Percentiles rank a stretch among this genome's conserved stretches.
phyloP scores from a whole-genome alignment of 2,797 vertebrate species.

The Phyllotis vaccarum region DNA sequence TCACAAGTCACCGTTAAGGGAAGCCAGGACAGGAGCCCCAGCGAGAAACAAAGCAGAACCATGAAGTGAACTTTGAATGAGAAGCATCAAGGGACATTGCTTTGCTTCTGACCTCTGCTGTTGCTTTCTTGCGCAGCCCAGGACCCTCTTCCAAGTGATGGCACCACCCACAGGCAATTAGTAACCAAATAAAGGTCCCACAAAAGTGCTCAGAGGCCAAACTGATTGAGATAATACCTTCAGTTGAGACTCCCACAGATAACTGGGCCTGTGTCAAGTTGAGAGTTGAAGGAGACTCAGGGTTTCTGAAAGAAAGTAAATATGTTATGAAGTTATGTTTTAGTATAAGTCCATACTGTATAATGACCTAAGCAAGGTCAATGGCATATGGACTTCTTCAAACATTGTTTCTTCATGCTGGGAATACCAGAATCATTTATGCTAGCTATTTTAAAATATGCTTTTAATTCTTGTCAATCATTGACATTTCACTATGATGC shows the following conservation, averaged over 20 bases:
- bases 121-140: neutral
- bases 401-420: neutral
- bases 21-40: neutral
- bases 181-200: neutral
- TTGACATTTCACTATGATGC: neutral
- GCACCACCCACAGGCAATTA: neutral
- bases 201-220: neutral
- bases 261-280: neutral
- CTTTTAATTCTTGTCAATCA: neutral
- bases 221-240: neutral
- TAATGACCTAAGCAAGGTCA: neutral
- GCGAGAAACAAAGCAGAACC: neutral
- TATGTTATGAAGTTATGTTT: neutral
- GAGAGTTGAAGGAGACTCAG: neutral
- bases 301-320: neutral
- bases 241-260: neutral
- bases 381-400: neutral
- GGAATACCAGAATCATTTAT: neutral
- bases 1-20: neutral
- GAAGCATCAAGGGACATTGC: neutral
- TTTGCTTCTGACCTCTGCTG: neutral
- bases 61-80: neutral
- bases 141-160: neutral
- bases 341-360: neutral
- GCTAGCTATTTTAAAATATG: neutral